Conservation (phyloP, 2,888 invertebrate genomes). For the Meteorus colon region DNA sequence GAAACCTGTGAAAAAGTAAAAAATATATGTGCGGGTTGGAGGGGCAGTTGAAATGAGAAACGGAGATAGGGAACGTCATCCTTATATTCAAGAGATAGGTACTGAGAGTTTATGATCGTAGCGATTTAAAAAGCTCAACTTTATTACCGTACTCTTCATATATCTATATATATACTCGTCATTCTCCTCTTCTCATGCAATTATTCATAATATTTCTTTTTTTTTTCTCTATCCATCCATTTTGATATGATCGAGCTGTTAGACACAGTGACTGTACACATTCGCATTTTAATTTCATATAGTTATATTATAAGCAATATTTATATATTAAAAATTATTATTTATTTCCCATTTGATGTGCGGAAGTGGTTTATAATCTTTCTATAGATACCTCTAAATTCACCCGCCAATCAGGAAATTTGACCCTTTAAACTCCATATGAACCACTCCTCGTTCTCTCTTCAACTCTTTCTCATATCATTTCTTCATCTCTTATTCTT, state of each 20-base stretch:
- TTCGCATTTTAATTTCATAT: not conserved
- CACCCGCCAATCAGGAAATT: slow-evolving; percentile 26
- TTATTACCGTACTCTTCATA: slow-evolving; percentile 55
- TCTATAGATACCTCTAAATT: slow-evolving; percentile 2
- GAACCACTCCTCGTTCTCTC: not conserved
- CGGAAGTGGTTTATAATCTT: slow-evolving; percentile 29
- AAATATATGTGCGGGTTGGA: slow-evolving; percentile 43
- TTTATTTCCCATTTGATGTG: slow-evolving; percentile 1
- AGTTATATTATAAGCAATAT: not conserved
- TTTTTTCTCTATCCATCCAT: not conserved
- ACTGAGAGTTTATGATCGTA: slow-evolving; percentile 62
- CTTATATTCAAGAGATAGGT: slow-evolving; percentile 61
- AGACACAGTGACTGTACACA: not conserved
- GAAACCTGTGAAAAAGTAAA: slow-evolving; percentile 46
- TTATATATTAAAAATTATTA: slow-evolving; percentile 5
- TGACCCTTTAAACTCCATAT: slow-evolving; percentile 2
- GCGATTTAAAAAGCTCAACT: slow-evolving; percentile 61
- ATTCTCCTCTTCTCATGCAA: slow-evolving; percentile 7
- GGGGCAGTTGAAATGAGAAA: slow-evolving; percentile 60
- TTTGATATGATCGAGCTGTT: not conserved
- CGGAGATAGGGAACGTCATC: slow-evolving; percentile 59
- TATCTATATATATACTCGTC: not conserved
- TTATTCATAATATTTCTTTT: slow-evolving; percentile 20
- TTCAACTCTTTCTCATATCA: not conserved
- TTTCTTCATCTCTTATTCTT: slow-evolving; percentile 10